phyloP scores from a whole-genome alignment of 2,797 vertebrate species.

The Strix occidentalis region DNA sequence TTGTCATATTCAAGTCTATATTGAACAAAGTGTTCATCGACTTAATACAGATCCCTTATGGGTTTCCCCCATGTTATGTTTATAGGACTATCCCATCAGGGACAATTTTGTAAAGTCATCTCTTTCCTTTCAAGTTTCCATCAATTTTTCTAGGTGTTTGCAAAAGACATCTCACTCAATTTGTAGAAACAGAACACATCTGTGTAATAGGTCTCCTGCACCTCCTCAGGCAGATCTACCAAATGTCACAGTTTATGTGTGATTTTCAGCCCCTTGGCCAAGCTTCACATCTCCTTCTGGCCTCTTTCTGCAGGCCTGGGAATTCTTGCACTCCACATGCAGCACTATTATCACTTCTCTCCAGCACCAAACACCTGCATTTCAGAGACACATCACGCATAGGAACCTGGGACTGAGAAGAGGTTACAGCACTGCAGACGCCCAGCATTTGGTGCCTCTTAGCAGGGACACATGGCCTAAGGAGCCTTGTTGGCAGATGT shows the following conservation, averaged over 20 bases:
- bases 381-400: accelerated
- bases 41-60: neutral
- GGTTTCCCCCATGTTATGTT: neutral
- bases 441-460: neutral
- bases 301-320: neutral
- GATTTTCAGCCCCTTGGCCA: neutral
- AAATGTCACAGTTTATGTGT: neutral
- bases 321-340: accelerated
- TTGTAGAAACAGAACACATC: neutral
- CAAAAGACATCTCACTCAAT: neutral
- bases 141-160: neutral
- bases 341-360: neutral
- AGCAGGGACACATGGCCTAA: neutral
- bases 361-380: neutral
- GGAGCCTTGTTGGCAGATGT: neutral
- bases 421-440: neutral
- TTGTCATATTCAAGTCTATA: neutral
- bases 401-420: neutral
- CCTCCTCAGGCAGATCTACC: neutral
- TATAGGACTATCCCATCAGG: neutral
- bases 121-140: neutral
- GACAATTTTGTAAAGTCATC: neutral
- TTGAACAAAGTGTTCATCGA: neutral
- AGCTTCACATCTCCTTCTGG: neutral
- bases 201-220: neutral